Evolutionary conservation across 2,113 vertebrate species (phyloP).

Genomic region (Varanus salvator): DNA sequence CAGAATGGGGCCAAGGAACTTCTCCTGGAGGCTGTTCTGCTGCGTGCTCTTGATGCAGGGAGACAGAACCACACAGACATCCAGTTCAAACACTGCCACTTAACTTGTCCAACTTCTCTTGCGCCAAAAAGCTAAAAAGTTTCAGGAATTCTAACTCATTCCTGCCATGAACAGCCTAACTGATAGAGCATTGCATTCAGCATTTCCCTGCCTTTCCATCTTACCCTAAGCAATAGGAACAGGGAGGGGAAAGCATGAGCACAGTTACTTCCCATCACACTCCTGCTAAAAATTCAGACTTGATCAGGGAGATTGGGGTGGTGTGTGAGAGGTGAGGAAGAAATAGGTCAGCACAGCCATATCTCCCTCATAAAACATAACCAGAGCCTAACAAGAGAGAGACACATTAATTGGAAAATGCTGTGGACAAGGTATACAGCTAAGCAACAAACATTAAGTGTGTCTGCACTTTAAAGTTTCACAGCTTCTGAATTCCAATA

Average conservation of each 20-base stretch:
- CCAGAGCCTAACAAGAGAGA: background rate
- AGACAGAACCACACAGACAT: background rate
- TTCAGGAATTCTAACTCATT: background rate
- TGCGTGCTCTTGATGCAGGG: background rate
- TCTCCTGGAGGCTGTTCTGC: background rate
- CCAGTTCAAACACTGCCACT: background rate
- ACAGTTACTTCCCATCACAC: background rate
- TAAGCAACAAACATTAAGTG: background rate
- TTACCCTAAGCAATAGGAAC: background rate
- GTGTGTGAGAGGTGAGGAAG: background rate
- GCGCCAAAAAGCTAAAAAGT: background rate
- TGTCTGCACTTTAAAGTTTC: background rate
- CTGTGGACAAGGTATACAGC: background rate
- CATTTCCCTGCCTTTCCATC: background rate
- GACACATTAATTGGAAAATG: background rate
- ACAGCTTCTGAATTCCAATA: background rate
- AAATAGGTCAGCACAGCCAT: background rate
- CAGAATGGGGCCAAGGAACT: rapidly evolving
- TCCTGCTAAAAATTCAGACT: background rate
- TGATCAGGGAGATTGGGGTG: background rate
- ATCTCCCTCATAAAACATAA: background rate
- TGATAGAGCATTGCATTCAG: background rate
- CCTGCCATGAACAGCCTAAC: background rate
- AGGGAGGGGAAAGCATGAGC: background rate
- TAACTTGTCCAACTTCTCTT: background rate